phyloP scores from a whole-genome alignment of 1,140 invertebrate genomes.

The Drosophila insularis region DNA sequence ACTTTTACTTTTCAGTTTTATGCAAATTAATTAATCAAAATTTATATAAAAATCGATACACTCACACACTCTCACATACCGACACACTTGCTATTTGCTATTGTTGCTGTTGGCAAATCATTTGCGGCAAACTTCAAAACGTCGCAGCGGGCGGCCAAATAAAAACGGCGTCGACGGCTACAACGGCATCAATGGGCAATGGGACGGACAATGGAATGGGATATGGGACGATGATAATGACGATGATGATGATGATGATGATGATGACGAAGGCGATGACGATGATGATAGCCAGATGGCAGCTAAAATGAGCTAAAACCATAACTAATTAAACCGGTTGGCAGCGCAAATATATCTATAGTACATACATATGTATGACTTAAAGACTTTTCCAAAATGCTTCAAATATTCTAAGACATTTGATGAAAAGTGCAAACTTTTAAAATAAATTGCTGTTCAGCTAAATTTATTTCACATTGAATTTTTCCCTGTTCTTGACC shows the following conservation, averaged over 20 bases:
- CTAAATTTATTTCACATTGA: no score
- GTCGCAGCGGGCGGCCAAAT: constrained; percentile 50
- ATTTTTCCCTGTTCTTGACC: no score
- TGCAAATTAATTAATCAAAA: constrained; percentile 80
- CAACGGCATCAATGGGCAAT: constrained; percentile 4
- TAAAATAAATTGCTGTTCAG: no score
- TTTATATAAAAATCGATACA: constrained; percentile 28
- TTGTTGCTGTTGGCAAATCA: constrained; percentile 59
- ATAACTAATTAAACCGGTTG: constrained; percentile 40
- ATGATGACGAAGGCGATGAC: neutral
- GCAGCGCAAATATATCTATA: neutral
- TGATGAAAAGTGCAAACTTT: neutral
- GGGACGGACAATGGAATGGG: neutral
- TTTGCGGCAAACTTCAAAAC: constrained; percentile 75
- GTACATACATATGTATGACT: no score
- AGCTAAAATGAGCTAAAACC: constrained; percentile 10
- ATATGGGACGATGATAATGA: neutral
- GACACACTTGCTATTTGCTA: constrained; percentile 43
- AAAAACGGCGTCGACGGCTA: constrained; percentile 1
- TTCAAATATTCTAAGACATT: neutral
- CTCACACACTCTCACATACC: constrained; percentile 6
- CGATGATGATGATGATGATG: neutral
- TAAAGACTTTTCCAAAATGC: neutral
- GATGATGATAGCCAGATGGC: constrained; percentile 4
- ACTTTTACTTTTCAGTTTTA: constrained; percentile 70